Conservation (phyloP, 2,888 invertebrate genomes). For the Microctonus brassicae region DNA sequence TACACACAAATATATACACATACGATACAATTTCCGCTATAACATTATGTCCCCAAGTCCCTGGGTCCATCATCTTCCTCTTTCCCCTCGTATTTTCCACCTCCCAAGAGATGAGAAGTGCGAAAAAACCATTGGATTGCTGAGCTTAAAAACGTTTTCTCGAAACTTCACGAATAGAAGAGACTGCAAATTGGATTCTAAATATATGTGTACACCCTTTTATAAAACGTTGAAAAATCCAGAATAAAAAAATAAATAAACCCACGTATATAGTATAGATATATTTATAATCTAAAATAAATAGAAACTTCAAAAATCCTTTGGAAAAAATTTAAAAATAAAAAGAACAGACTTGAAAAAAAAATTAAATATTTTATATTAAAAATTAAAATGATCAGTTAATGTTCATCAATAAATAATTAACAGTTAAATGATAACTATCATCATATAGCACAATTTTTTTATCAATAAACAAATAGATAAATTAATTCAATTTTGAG, state of each 20-base stretch:
- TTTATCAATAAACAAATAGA: too few relatives aligned
- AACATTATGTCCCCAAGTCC: background rate
- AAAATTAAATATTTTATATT: too few relatives aligned
- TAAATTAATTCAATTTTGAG: too few relatives aligned
- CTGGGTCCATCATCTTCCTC: background rate
- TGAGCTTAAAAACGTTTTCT: background rate
- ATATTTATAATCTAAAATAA: too few relatives aligned
- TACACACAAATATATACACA: background rate
- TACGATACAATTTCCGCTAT: background rate
- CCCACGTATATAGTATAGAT: too few relatives aligned
- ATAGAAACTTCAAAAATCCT: too few relatives aligned
- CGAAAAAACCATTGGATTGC: background rate
- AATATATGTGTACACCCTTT: background rate
- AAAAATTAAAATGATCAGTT: too few relatives aligned
- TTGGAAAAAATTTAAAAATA: too few relatives aligned
- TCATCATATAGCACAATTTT: too few relatives aligned
- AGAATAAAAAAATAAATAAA: background rate
- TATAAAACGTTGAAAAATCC: background rate
- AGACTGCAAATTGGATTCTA: background rate
- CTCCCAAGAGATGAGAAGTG: background rate
- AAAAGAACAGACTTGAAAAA: too few relatives aligned
- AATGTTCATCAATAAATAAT: too few relatives aligned
- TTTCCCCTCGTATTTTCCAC: background rate
- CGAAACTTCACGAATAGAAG: background rate
- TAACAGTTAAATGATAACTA: too few relatives aligned